Percentiles rank a stretch among this genome's conserved stretches.
phyloP scores from a whole-genome alignment of 2,888 invertebrate genomes.

The Ferrisia virgata region DNA sequence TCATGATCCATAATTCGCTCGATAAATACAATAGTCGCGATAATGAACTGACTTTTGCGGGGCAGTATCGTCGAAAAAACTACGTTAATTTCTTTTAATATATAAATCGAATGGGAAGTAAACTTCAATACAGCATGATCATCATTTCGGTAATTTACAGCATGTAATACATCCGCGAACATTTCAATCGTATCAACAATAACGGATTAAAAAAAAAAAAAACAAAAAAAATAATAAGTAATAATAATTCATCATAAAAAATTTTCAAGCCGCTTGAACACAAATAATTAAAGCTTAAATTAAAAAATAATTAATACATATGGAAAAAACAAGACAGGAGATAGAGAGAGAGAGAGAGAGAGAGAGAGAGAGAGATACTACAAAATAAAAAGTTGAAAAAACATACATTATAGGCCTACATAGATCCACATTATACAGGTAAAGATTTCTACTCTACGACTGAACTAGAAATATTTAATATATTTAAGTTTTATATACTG shows the following conservation, averaged over 20 bases:
- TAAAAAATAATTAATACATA: neutral
- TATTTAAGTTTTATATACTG: neutral
- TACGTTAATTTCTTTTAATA: no score
- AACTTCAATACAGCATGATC: no score
- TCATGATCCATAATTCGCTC: no score
- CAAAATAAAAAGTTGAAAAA: neutral
- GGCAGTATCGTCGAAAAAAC: no score
- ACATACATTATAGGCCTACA: neutral
- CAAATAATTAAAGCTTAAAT: conserved; percentile 28
- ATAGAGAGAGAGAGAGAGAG: no score
- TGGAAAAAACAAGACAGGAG: neutral
- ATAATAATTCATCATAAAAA: neutral
- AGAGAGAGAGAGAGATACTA: neutral
- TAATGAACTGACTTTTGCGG: no score
- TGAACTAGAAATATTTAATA: neutral
- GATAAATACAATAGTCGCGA: no score
- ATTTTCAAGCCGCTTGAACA: neutral
- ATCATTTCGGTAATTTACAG: neutral
- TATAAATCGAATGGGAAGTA: no score
- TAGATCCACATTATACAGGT: neutral
- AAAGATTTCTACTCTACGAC: neutral
- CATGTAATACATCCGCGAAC: no score
- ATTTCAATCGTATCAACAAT: neutral
- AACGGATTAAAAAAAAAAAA: neutral
- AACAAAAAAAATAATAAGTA: neutral